Evolutionary conservation across 2,113 vertebrate genomes (phyloP).

Genomic region (Strigops habroptila): DNA sequence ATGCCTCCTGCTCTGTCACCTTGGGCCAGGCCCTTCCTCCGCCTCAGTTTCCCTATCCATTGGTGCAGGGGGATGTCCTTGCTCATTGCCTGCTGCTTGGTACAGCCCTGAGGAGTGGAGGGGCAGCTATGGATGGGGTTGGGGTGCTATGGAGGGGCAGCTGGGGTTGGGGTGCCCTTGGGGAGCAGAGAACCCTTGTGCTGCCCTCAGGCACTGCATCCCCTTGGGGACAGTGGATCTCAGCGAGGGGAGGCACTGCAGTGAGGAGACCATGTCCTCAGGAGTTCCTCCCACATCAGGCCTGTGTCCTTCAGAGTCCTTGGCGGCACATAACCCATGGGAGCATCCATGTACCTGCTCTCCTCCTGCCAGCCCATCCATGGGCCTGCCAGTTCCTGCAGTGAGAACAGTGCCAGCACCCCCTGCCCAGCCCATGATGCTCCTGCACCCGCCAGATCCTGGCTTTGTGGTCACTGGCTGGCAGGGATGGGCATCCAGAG

Average conservation of each 20-base stretch:
- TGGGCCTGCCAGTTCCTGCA: neutral
- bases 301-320: slow-evolving; percentile 38
- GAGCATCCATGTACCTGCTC: neutral
- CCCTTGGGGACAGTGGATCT: neutral
- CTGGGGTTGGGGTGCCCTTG: neutral
- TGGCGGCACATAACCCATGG: neutral
- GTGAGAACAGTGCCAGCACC: fast-evolving
- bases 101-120: neutral
- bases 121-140: neutral
- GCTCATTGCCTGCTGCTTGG: neutral
- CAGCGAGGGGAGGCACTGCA: neutral
- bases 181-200: neutral
- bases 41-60: neutral
- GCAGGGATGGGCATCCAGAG: neutral
- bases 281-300: neutral
- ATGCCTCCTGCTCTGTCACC: neutral
- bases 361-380: neutral
- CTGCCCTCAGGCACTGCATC: fast-evolving
- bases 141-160: too few species aligned
- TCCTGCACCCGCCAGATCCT: neutral
- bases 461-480: neutral
- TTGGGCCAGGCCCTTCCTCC: neutral
- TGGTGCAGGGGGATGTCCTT: neutral
- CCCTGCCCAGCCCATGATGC: neutral
- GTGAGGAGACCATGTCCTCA: neutral